These are phyloP conservation scores for Drosophila triauraria DNA, from an alignment of 1,140 invertebrate genomes.

Conservation along the genomic window DNA sequence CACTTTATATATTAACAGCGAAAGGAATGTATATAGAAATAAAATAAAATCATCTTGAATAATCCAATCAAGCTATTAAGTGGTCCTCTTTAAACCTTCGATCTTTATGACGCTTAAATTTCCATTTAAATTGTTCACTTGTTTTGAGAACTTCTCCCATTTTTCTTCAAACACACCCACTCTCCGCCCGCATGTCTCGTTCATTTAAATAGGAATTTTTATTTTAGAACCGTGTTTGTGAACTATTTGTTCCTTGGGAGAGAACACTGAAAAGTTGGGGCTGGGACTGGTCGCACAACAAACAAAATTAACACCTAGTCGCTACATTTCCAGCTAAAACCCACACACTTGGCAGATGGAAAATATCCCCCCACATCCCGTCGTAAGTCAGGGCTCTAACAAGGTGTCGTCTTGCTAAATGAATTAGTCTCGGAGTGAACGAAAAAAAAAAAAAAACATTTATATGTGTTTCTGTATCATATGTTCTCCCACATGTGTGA, in stretches of 20 bases:
- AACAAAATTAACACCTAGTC: conserved; percentile 78
- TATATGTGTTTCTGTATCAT: conserved; percentile 35
- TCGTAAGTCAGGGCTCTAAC: conserved; percentile 63
- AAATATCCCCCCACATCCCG: conserved; percentile 24
- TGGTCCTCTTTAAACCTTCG: not conserved
- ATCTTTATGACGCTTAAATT: conserved; percentile 7
- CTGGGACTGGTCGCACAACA: conserved; percentile 35
- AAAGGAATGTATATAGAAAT: no score
- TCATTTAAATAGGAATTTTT: conserved; percentile 44
- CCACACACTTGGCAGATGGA: conserved; percentile 21
- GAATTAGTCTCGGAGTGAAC: conserved; percentile 59
- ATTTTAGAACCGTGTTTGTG: conserved; percentile 28
- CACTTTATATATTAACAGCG: not conserved
- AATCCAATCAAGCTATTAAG: not conserved
- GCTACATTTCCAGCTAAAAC: conserved; percentile 76
- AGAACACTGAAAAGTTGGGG: not conserved
- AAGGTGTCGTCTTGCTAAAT: conserved; percentile 80
- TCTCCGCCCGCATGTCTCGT: conserved; percentile 62
- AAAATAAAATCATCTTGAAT: no score
- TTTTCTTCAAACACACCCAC: conserved; percentile 27
- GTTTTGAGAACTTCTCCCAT: not conserved
- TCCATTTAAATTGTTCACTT: conserved; percentile 41
- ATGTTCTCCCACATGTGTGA: conserved; percentile 9
- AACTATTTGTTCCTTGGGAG: conserved; percentile 56
- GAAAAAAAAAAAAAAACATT: conserved; percentile 34